Base-by-base conservation (phyloP, 2,888 invertebrate species). In the Drosophila mayaguana region DNA sequence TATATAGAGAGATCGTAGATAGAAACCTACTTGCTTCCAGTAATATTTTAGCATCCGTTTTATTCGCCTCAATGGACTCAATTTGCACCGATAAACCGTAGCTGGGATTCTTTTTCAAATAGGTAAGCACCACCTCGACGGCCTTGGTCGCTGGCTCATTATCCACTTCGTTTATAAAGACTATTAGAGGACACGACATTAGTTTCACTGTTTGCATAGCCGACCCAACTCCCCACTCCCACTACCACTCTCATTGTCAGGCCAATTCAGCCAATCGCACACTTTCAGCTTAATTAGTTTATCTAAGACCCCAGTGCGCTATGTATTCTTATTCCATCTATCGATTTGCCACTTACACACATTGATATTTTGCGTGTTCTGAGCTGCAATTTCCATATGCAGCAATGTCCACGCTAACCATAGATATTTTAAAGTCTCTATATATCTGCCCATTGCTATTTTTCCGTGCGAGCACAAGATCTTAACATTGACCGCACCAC, bases 351-450 rank as follows among this genome's bases (percentile, higher is more conserved):
- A 86, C 96, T 95, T 94, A 96, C 96, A 94, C 87, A 96, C 95
- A 91, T 96, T 96, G 71, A 96, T 95, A 91, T 95, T 96, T 92
- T 96, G 96, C 64, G 95, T 95, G 0, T 95, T 95, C 93, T 96
- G 96, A 9, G 89, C 88, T 7, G 63, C 61, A 28, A 79, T 68
- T 61, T 79, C 63, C 50, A 51, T 63, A 28, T 67, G 61, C 16
- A 81, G 43, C 53, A 65, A 28, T 8, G 69, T 42, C 73, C 70
- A 75, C 18, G 83, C 2, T 5, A 82, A 32, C 61, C 72, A 89
- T 25, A 78, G 54, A 56, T 45, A 66, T 48, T 81, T 80, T 0
- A 74, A 65, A 32, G 45, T 68, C 28, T 65, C 76, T 0, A 71
- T 28, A 50, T 60, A 51, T 16, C 64, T 62, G 28, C 28, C 57